Conservation (phyloP, 2,797 vertebrate genomes). For the Labeo calbasu region DNA sequence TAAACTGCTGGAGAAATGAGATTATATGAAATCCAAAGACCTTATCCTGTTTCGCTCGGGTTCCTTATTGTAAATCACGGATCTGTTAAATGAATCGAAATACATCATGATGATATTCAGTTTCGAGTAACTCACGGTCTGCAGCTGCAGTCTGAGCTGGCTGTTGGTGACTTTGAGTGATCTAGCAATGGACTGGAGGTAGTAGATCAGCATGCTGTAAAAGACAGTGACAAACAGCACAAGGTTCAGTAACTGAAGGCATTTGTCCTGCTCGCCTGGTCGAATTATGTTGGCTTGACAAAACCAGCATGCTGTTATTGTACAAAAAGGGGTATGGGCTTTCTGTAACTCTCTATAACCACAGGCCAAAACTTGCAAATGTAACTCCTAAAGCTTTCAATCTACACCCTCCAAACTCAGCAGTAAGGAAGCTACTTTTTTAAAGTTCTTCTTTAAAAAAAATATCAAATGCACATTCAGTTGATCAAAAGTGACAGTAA, state of each 20-base stretch:
- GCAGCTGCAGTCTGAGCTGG: slow-evolving; percentile 94
- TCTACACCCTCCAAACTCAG: not conserved
- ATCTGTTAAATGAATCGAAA: slow-evolving; percentile 24
- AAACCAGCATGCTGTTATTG: not conserved
- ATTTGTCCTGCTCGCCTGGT: not conserved
- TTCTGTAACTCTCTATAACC: not conserved
- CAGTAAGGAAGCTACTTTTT: not conserved
- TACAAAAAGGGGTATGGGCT: not conserved
- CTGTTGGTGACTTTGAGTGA: slow-evolving; percentile 97
- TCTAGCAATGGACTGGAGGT: slow-evolving; percentile 95
- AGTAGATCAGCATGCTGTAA: slow-evolving; percentile 96
- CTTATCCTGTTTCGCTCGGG: slow-evolving; percentile 15
- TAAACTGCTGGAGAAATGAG: slow-evolving; percentile 22
- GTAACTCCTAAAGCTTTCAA: not conserved
- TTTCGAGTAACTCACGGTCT: slow-evolving; percentile 80
- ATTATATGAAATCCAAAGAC: slow-evolving; percentile 26
- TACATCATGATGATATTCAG: slow-evolving; percentile 14
- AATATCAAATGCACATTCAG: not conserved
- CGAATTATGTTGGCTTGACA: slow-evolving; percentile 4
- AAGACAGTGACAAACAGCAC: slow-evolving; percentile 25
- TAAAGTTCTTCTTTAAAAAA: not conserved
- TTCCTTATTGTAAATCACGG: slow-evolving; percentile 16
- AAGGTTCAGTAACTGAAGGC: not conserved
- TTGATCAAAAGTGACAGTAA: not conserved
- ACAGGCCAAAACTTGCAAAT: not conserved